Base-by-base conservation (phyloP, 2,797 vertebrate species). In the Apogon talboti region DNA sequence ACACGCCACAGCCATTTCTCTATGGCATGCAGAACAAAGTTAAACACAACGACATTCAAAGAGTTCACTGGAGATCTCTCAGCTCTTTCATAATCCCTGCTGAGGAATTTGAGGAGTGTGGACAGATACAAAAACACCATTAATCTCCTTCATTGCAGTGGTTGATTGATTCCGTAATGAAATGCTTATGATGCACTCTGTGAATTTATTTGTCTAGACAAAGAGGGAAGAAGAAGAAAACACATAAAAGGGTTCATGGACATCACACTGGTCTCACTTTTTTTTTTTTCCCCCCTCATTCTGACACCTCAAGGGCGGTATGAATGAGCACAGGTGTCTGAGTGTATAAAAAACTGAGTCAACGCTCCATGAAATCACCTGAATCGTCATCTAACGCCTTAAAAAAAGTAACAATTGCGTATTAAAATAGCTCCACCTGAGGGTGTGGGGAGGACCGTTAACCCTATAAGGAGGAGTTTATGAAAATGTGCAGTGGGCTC, bases 311-410 rank as follows among this genome's bases (percentile, higher is more conserved):
- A 52, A 73, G 54, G 4, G 11, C 67, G 33, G 37, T 3, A 13
- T 83, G 78, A 86, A 81, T 76, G 78, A 78, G 82, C 72, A 21
- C 86, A 85, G 73, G 79, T 82, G 84, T 79, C 59, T 84, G 51
- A 79, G 67, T 72, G 51, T 46, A 56, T 58, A 50, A 62, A 77
- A 28, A 28, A 66, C 48, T 43, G 50, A 73, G 75, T 83, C 75
- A 78, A 69, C 45, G 64, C 57, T 61, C 52, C 37, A 79, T 92
- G 78, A 91, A 85, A 78, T 90, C 68, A 87, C 83, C 79, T 59
- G 72, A 76, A 73, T 37, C 71, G 67, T 76, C 82, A 71, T 61
- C 55, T 52, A 49, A 19, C 47, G 50, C 68, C 78, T 84, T 59
- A 74, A 75, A 77, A 78, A 79, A 85, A 28, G 66, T 41, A 67